Evolutionary conservation across 2,797 vertebrate species (phyloP).

Genomic region (Acrocephalus scirpaceus): DNA sequence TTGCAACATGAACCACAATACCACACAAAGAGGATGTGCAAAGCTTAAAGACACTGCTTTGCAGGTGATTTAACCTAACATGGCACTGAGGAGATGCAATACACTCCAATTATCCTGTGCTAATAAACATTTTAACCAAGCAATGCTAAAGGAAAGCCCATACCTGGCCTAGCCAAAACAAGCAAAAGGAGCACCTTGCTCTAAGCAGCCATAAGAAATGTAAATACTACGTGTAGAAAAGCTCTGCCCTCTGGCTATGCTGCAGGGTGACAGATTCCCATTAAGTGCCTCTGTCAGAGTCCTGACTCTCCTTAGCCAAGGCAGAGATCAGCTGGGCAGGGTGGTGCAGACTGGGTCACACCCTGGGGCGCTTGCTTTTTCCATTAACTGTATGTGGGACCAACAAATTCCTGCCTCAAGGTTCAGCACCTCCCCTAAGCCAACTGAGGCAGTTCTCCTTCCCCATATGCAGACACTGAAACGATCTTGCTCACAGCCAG

Average conservation of each 20-base stretch:
- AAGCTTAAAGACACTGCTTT: background rate
- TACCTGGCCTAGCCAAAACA: background rate
- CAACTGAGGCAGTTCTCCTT: background rate
- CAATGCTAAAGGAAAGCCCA: background rate
- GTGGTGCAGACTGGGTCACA: background rate
- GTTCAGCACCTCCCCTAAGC: background rate
- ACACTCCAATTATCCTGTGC: background rate
- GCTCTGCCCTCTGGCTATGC: background rate
- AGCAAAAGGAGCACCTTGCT: background rate
- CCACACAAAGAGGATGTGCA: background rate
- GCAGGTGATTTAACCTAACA: background rate
- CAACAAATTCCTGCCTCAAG: fast-evolving
- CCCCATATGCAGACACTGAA: background rate
- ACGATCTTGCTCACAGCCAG: background rate
- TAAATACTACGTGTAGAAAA: fast-evolving
- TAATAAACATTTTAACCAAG: background rate
- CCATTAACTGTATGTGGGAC: background rate
- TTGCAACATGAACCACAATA: background rate
- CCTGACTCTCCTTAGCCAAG: background rate
- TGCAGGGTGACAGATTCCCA: background rate
- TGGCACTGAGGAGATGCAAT: background rate
- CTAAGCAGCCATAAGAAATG: background rate
- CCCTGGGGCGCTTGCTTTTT: background rate
- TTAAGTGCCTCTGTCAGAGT: fast-evolving
- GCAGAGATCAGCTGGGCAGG: background rate